These are phyloP conservation scores for Crax fasciolata DNA, from an alignment of 2,797 vertebrate species.

Conservation along the genomic window DNA sequence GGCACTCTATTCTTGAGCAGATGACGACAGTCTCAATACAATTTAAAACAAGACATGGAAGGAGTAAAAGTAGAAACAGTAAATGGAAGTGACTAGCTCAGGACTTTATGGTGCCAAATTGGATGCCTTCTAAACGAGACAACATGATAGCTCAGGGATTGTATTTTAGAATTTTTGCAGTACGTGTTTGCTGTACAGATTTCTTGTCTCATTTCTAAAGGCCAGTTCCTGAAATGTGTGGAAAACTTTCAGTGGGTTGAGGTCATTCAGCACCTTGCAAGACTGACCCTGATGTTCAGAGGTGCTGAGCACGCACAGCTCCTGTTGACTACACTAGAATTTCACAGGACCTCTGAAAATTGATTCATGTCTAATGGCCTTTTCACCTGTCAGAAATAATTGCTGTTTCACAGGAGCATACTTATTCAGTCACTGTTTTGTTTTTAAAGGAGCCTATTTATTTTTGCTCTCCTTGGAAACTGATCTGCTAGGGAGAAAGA, in stretches of 20 bases:
- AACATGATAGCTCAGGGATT: not conserved
- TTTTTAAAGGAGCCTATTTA: slow-evolving; percentile 51
- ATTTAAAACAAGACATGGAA: not conserved
- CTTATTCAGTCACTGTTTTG: slow-evolving; percentile 49
- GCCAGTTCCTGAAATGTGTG: not conserved
- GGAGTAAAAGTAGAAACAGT: not conserved
- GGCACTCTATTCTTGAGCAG: not conserved
- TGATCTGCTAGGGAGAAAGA: slow-evolving; percentile 21
- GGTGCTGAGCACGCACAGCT: slow-evolving; percentile 27
- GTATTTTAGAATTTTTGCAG: not conserved
- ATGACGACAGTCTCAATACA: not conserved
- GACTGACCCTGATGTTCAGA: slow-evolving; percentile 53
- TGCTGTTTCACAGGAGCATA: slow-evolving; percentile 57
- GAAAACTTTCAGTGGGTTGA: slow-evolving; percentile 36
- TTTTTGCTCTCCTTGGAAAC: slow-evolving; percentile 45
- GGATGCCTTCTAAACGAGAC: not conserved
- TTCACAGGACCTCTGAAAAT: slow-evolving; percentile 57
- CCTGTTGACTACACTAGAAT: not conserved
- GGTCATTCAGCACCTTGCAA: slow-evolving; percentile 28
- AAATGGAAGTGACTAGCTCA: not conserved
- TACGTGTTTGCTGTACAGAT: not conserved
- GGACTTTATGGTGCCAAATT: not conserved
- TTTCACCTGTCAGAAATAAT: slow-evolving; percentile 67
- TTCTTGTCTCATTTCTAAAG: slow-evolving; percentile 46
- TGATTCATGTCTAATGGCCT: slow-evolving; percentile 64